These are phyloP conservation scores for Escarpia spicata DNA, from an alignment of 2,888 invertebrate species.

Conservation along the genomic window DNA sequence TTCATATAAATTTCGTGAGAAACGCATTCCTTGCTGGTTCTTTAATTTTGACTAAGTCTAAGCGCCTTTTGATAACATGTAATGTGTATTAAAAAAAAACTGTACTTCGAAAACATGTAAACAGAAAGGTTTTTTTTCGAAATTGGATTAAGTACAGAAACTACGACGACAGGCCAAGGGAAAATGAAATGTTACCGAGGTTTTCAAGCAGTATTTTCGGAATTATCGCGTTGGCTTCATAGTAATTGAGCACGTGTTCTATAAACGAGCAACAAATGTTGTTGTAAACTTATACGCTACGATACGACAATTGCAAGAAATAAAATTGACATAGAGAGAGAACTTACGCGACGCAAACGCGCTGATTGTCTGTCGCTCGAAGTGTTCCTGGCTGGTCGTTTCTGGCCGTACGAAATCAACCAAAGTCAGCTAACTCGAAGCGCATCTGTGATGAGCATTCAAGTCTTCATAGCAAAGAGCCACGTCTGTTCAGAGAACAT, in stretches of 20 bases:
- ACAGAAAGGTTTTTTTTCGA: background rate
- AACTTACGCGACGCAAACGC: constrained; percentile 10
- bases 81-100: too few relatives aligned
- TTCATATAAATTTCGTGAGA: background rate
- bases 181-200: background rate
- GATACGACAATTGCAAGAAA: background rate
- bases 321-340: constrained; percentile 16
- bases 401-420: background rate
- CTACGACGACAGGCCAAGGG: background rate
- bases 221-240: background rate
- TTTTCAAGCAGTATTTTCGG: too few relatives aligned
- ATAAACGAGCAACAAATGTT: background rate
- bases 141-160: background rate
- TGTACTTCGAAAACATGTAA: background rate
- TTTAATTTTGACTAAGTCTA: background rate
- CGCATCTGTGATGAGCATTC: background rate
- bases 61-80: background rate
- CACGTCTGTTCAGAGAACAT: background rate
- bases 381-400: background rate
- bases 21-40: background rate
- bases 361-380: background rate
- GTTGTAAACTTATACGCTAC: background rate
- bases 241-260: background rate
- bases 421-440: background rate
- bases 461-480: background rate